These are phyloP conservation scores for Takifugu ocellatus DNA, from an alignment of 2,797 vertebrate genomes.

Conservation along the genomic window DNA sequence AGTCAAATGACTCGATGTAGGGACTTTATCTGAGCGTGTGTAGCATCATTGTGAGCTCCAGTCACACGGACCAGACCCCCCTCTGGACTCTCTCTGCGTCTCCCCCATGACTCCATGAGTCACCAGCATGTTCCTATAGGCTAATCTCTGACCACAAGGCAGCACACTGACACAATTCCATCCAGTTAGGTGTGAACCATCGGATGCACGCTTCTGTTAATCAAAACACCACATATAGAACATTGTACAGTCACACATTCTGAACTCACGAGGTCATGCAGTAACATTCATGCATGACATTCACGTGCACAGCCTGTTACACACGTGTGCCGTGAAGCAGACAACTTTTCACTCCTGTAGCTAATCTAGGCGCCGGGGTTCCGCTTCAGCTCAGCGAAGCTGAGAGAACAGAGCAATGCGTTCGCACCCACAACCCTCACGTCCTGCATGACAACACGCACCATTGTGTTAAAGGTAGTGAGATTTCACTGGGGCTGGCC, in stretches of 20 bases:
- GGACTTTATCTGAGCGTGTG: neutral
- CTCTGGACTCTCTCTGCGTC: conserved; percentile 11
- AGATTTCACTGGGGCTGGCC: too few species aligned
- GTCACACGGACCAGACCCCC: conserved; percentile 1
- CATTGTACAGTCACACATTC: neutral
- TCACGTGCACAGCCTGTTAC: conserved; percentile 8
- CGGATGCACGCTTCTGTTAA: conserved; percentile 14
- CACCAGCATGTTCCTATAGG: conserved; percentile 29
- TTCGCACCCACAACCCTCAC: conserved; percentile 32
- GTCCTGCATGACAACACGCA: conserved; percentile 24
- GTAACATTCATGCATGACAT: conserved; percentile 15
- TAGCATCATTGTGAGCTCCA: neutral
- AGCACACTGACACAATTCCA: conserved; percentile 21
- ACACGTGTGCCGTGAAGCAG: too few species aligned
- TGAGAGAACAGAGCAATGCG: conserved; percentile 55
- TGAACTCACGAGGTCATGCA: conserved; percentile 8
- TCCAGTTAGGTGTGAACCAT: conserved; percentile 25
- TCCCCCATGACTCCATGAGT: conserved; percentile 43
- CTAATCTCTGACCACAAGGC: conserved; percentile 20
- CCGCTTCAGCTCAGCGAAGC: conserved; percentile 61
- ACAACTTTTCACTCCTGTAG: conserved; percentile 3
- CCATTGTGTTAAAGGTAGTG: neutral
- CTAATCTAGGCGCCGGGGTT: conserved; percentile 24
- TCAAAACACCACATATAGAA: conserved; percentile 16
- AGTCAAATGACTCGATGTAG: neutral